Conservation (phyloP, 2,113 vertebrate species). For the Delphinus delphis region DNA sequence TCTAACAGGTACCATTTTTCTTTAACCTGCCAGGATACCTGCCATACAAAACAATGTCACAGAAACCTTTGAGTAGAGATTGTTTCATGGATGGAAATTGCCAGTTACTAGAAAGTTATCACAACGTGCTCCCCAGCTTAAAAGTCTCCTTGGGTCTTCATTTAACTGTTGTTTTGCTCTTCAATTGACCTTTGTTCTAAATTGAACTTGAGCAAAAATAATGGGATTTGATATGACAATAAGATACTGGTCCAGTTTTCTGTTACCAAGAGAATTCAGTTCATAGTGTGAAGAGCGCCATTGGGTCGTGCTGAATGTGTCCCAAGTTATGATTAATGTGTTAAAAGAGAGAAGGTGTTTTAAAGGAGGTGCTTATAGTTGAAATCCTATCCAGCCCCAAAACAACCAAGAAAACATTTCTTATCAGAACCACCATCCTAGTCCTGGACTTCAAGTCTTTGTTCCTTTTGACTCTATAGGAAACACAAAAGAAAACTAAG, state of each 20-base stretch:
- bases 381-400: neutral
- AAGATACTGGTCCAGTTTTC: conserved; percentile 50
- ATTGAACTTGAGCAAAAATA: conserved; percentile 65
- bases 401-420: neutral
- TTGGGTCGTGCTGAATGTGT: neutral
- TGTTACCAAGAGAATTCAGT: conserved; percentile 26
- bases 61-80: neutral
- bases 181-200: conserved; percentile 48
- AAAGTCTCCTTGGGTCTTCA: neutral
- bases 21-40: neutral
- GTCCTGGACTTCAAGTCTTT: neutral
- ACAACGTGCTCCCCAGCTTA: neutral
- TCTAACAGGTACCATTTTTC: neutral
- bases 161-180: conserved; percentile 25
- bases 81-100: neutral
- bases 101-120: neutral
- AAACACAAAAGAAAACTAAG: neutral
- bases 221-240: conserved; percentile 39
- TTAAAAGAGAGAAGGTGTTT: neutral
- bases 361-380: neutral
- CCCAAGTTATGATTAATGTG: conserved; percentile 2
- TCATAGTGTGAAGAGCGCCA: neutral
- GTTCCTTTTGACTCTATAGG: neutral
- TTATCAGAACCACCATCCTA: neutral
- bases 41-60: neutral